Evolutionary conservation across 2,888 invertebrate species (phyloP).

Genomic region (Microdon myrmicae): DNA sequence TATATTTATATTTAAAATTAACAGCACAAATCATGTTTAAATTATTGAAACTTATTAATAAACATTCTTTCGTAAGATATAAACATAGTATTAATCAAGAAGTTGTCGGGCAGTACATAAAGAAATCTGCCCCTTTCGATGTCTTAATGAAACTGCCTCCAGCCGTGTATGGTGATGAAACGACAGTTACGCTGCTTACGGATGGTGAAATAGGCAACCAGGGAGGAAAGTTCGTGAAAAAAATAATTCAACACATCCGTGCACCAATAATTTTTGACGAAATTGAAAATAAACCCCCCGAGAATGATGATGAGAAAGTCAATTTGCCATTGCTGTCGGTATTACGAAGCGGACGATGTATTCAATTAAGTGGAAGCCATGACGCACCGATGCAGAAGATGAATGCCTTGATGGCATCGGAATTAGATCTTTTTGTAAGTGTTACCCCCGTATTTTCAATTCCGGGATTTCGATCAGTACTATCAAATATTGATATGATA

Average conservation of each 20-base stretch:
- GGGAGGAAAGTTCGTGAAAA: slow-evolving; percentile 55
- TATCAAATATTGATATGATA: slow-evolving; percentile 55
- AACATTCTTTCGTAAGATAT: neutral
- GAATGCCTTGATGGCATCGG: slow-evolving; percentile 54
- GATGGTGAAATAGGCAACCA: slow-evolving; percentile 54
- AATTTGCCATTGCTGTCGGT: slow-evolving; percentile 57
- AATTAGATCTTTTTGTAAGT: slow-evolving; percentile 56
- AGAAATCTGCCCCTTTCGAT: neutral
- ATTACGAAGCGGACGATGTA: slow-evolving; percentile 56
- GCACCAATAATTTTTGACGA: slow-evolving; percentile 58
- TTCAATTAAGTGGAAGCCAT: slow-evolving; percentile 56
- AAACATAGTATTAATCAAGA: neutral
- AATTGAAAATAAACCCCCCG: slow-evolving; percentile 51
- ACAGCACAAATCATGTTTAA: no score
- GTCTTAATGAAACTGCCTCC: slow-evolving; percentile 10
- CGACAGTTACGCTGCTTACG: slow-evolving; percentile 55
- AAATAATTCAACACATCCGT: slow-evolving; percentile 54
- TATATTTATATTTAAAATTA: no score
- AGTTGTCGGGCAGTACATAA: neutral
- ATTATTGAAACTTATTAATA: slow-evolving; percentile 1
- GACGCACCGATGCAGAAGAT: slow-evolving; percentile 54
- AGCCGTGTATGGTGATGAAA: slow-evolving; percentile 56
- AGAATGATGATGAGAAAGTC: slow-evolving; percentile 8
- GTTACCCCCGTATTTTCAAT: slow-evolving; percentile 55
- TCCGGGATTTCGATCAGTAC: slow-evolving; percentile 56